These are phyloP conservation scores for Campylomormyrus numenius DNA, from an alignment of 2,113 vertebrate genomes.

Conservation along the genomic window DNA sequence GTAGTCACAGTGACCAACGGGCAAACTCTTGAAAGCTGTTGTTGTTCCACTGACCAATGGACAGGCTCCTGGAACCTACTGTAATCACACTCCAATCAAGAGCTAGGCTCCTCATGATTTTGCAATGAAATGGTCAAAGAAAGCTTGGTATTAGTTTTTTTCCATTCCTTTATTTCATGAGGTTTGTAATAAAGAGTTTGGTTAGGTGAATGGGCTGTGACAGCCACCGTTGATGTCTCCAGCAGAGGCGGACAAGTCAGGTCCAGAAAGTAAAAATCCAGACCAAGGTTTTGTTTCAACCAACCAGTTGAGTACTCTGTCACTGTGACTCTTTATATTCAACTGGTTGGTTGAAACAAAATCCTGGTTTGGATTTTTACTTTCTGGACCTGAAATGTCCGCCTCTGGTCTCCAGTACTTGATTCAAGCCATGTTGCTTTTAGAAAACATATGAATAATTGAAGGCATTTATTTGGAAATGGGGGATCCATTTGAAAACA, in stretches of 20 bases:
- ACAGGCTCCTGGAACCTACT: too few relatives aligned
- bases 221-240: not conserved
- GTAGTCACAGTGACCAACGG: not conserved
- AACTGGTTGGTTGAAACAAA: too few relatives aligned
- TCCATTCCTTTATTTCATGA: not conserved
- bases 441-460: slow-evolving; percentile 6
- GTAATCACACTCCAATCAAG: not conserved
- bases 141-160: not conserved
- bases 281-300: too few relatives aligned
- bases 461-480: not conserved
- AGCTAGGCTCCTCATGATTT: not conserved
- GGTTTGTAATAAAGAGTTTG: not conserved
- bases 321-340: too few relatives aligned
- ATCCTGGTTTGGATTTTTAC: too few relatives aligned
- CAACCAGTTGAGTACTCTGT: too few relatives aligned
- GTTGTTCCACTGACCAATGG: not conserved
- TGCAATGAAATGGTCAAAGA: not conserved
- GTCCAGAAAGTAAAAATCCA: too few relatives aligned
- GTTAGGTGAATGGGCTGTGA: not conserved
- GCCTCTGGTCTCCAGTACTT: not conserved
- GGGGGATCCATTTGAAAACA: not conserved
- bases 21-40: not conserved
- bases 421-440: not conserved
- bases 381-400: too few relatives aligned
- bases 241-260: not conserved